Base-by-base conservation (phyloP, 2,888 invertebrate genomes). In the Heliconius ethilla region DNA sequence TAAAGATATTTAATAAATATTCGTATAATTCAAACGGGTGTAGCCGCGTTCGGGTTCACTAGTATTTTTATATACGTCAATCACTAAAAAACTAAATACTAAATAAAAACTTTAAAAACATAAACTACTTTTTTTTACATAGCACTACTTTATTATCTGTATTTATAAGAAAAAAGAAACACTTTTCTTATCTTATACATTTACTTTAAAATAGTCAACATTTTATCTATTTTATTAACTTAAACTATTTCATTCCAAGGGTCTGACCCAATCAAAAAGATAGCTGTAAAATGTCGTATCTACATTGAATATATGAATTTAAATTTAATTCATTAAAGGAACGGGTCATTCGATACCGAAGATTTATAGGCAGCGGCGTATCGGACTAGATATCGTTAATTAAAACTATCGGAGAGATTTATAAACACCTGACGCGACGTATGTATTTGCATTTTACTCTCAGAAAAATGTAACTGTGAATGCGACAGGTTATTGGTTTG, bases 321-420 rank as follows among this genome's bases (percentile, higher is more conserved):
- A 79, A 81, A 81, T 81, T 74, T 72, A 74, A 75, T 77, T 78
- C 55, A 77, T 77, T 75, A 77, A 75, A 79, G 75, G 73, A 75
- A 65, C 79, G 74, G 77, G 75, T 73, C 79, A 77, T 37, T 77
- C 75, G 81, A 81, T 81, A 79, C 75, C 76, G 66, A 74, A 79
- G 81, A 81, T 81, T 81, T 81, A 81, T 79, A 75, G 75, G 75
- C 73, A 40, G 73, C 74, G 70, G 70, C 51, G 62, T 76, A 79
- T 79, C 81, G 33, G 27, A 75, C 75, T 76, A 75, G 79, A 79
- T 79, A 79, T 66, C 74, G 67, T 81, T 81, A 79, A 81, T 81
- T 81, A 79, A 81, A 79, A 78, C 81, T 81, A 79, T 79, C 79
- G 75, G 70, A 75, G 37, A 77, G 65, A 80, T 80, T 79, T 70